Base-by-base conservation (phyloP, 2,113 vertebrate species). In the Taxidea taxus region DNA sequence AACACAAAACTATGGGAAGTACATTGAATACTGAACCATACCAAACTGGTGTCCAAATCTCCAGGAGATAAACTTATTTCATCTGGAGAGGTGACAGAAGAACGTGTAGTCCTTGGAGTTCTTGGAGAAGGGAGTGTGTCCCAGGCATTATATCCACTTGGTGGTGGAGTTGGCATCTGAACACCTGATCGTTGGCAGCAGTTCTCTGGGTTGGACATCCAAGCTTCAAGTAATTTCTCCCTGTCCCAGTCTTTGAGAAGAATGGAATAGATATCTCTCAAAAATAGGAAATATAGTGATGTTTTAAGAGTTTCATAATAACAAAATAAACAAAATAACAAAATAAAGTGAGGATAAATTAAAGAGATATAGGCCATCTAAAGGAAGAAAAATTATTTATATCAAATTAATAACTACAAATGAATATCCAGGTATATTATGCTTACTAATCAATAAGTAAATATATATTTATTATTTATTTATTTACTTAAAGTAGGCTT, bases 111-210 rank as follows among this genome's bases (percentile, higher is more conserved):
- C 93, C 99, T 99, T 0, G 99, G 99, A 0, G 99, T 99, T 21
- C 99, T 99, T 0, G 99, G 99, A 0, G 99, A 99, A 42, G 99
- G 99, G 39, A 99, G 99, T 0, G 99, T 99, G 97, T 99, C 99
- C 99, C 99, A 99, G 4, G 99, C 99, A 13, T 99, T 99, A 98
- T 98, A 99, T 0, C 99, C 99, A 39, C 99, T 99, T 7, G 99
- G 99, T 37, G 99, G 99, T 11, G 99, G 99, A 25, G 99, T 99
- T 90, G 99, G 99, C 99, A 99, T 99, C 96, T 99, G 99, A 37
- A 99, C 99, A 29, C 99, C 99, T 4, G 99, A 99, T 34, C 99
- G 99, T 97, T 99, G 99, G 99, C 99, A 99, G 98, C 99, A 99
- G 72, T 99, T 99, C 98, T 99, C 99, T 0, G 99, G 99, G 90